phyloP scores from a whole-genome alignment of 2,888 invertebrate species.

The Empis livida region DNA sequence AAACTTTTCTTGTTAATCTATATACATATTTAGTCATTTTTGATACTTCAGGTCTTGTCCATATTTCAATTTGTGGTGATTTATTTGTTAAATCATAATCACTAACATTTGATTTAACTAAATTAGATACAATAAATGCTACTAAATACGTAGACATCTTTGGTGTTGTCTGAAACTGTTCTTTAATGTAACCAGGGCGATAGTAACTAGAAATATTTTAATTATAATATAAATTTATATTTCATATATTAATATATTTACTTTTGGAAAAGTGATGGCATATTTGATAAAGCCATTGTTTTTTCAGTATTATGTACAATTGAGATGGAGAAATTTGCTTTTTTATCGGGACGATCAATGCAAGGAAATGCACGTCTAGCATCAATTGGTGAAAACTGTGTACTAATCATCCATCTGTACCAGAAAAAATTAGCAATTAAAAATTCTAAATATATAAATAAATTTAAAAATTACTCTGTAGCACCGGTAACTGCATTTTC shows the following conservation, averaged over 20 bases:
- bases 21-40: constrained; percentile 40
- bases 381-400: constrained; percentile 68
- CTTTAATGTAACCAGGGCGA: constrained; percentile 45
- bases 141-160: constrained; percentile 67
- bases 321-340: constrained; percentile 59
- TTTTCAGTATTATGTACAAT: constrained; percentile 43
- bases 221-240: neutral
- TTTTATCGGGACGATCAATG: constrained; percentile 74
- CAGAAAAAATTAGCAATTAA: neutral
- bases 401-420: constrained; percentile 58
- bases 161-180: constrained; percentile 48
- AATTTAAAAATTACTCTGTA: constrained; percentile 30
- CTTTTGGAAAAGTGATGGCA: constrained; percentile 39
- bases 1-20: constrained; percentile 43
- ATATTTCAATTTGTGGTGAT: constrained; percentile 31
- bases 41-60: constrained; percentile 28
- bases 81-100: constrained; percentile 19
- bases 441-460: neutral
- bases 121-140: constrained; percentile 46
- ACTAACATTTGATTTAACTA: constrained; percentile 30
- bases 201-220: constrained; percentile 15
- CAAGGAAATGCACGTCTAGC: constrained; percentile 76
- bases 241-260: constrained; percentile 11
- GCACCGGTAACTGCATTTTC: constrained; percentile 28
- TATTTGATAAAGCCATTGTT: constrained; percentile 45